Evolutionary conservation across 2,888 invertebrate species (phyloP).

Genomic region (Drosophila mimetica): DNA sequence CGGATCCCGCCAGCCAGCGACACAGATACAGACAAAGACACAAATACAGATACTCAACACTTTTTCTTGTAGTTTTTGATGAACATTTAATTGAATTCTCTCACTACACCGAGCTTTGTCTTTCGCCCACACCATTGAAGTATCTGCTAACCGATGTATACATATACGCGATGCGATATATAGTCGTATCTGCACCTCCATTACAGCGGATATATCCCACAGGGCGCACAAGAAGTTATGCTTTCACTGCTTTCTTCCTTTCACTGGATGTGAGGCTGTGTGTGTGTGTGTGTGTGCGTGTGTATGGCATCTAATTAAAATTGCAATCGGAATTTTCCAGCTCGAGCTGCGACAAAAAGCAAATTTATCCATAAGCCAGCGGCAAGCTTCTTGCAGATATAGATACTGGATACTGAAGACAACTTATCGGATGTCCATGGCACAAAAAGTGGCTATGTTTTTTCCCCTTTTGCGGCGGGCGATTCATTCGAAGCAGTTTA

Average conservation of each 20-base stretch:
- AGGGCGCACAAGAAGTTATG: slow-evolving; percentile 50
- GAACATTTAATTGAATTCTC: slow-evolving; percentile 78
- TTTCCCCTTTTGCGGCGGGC: neutral
- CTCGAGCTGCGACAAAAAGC: slow-evolving; percentile 39
- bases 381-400: slow-evolving; percentile 17
- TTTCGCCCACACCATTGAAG: slow-evolving; percentile 29
- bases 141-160: slow-evolving; percentile 3
- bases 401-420: slow-evolving; percentile 13
- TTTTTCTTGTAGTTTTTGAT: slow-evolving; percentile 78
- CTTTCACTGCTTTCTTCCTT: slow-evolving; percentile 36
- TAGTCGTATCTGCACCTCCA: slow-evolving; percentile 5
- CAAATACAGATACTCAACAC: slow-evolving; percentile 41
- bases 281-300: slow-evolving; percentile 18
- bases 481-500: slow-evolving; percentile 13
- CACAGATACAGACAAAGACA: slow-evolving; percentile 32
- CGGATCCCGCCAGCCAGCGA: slow-evolving; percentile 41
- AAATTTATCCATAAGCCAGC: slow-evolving; percentile 44
- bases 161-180: neutral
- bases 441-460: slow-evolving; percentile 8
- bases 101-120: slow-evolving; percentile 58
- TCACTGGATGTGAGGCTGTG: slow-evolving; percentile 7
- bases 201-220: slow-evolving; percentile 5
- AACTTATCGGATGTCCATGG: slow-evolving; percentile 26
- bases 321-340: slow-evolving; percentile 63
- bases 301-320: slow-evolving; percentile 69